Conservation (phyloP, 1,140 invertebrate genomes). For the Cydia fagiglandana region DNA sequence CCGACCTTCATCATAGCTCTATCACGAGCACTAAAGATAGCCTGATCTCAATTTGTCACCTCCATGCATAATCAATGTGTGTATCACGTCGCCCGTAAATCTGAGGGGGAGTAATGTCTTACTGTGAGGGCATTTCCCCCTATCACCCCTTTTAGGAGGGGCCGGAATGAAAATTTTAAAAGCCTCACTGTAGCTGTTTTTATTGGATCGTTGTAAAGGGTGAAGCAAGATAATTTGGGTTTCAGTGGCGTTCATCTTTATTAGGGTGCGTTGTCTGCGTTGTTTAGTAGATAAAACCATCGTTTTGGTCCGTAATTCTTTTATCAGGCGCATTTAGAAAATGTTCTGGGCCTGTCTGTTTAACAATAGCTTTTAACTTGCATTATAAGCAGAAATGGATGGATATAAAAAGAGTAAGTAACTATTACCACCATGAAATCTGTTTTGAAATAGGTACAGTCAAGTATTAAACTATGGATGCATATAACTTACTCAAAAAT, state of each 20-base stretch:
- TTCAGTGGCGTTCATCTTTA: neutral
- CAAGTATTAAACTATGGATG: too few species aligned
- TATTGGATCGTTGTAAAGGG: constrained; percentile 6
- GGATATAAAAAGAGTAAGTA: too few species aligned
- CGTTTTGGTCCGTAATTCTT: neutral
- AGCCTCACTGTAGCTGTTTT: constrained; percentile 6
- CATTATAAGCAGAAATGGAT: neutral
- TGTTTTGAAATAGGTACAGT: too few species aligned
- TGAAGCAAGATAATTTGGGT: constrained; percentile 2
- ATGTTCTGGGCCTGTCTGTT: neutral
- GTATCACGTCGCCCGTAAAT: constrained; percentile 24
- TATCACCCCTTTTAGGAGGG: neutral
- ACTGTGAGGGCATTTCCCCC: constrained; percentile 1
- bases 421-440: too few species aligned
- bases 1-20: neutral
- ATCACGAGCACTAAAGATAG: constrained; percentile 1
- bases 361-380: neutral
- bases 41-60: constrained; percentile 23
- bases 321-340: neutral
- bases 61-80: constrained; percentile 21
- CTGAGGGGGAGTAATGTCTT: constrained; percentile 22
- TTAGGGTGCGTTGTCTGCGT: neutral
- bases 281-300: neutral
- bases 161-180: constrained; percentile 16
- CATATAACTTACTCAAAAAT: too few species aligned